Evolutionary conservation across 1,140 invertebrate species (phyloP), one percentile per base, ranked within the genome.

Genomic region (Drosophila paulistorum): DNA sequence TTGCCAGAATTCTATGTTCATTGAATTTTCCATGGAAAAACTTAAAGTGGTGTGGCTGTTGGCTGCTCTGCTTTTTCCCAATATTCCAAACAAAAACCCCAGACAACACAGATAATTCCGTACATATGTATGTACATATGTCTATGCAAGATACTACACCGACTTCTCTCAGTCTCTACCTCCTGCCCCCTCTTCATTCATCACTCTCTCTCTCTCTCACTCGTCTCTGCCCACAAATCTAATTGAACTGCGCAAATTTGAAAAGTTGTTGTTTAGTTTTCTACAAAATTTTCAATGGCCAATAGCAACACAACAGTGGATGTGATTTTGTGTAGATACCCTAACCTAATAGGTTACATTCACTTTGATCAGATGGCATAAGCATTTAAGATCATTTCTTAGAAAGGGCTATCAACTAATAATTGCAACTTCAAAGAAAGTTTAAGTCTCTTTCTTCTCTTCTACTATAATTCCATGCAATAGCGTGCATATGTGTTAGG

Each of bases 181-280:
- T 26, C 23, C 23, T 26, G 6, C 14, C 11, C 37, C 37, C 3
- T 26, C 23, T 26, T 26, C 23, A 26, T 26, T 26, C 23, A 2
- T 26, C 23, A 26, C 10, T 5, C 37, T 9, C 37, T 9, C 11
- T 2, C 9, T 10, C 35, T 37, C 37, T 9, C 11, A 0, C 9
- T 10, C 35, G 10, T 48, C 35, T 37, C 10, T 48, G 45, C 9
- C 45, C 17, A 2, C 45, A 20, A 59, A 45, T 26, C 60, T 62
- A 62, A 62, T 62, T 62, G 60, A 45, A 62, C 60, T 62, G 60
- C 60, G 60, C 60, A 62, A 62, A 62, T 62, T 62, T 39, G 42
- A 20, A 58, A 14, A 35, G 68, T 62, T 62, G 23, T 62, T 62
- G 60, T 45, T 62, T 45, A 26, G 37, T 42, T 62, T 62, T 62